Percentiles rank a stretch among this genome's conserved stretches.
Evolutionary conservation across 2,888 invertebrate species (phyloP).

Genomic region (Nymphalis polychloros): DNA sequence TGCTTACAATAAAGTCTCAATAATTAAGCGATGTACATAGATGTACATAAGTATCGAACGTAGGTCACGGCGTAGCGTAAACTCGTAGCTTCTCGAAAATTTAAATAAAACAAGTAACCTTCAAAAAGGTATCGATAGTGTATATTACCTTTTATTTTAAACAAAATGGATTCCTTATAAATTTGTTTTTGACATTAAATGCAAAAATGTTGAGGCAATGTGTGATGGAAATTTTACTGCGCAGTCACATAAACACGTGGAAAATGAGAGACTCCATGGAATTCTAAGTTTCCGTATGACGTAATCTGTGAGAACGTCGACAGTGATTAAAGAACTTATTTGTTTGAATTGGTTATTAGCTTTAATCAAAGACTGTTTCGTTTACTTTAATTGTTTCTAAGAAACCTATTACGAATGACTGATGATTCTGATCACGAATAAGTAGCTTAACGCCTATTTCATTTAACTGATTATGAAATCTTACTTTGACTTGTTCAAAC

Average conservation of each 20-base stretch:
- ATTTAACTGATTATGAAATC: conserved; percentile 1
- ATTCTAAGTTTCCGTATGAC: conserved; percentile 10
- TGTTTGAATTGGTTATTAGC: conserved; percentile 33
- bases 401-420: conserved; percentile 27
- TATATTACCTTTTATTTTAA: too few relatives aligned
- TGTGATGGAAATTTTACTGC: background rate
- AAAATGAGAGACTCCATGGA: conserved; percentile 4
- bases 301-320: conserved; percentile 21
- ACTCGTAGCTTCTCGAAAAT: too few relatives aligned
- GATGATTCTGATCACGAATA: conserved; percentile 8
- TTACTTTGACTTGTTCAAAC: background rate
- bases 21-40: too few relatives aligned
- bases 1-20: too few relatives aligned
- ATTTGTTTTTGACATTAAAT: background rate
- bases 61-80: too few relatives aligned
- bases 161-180: background rate
- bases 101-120: too few relatives aligned
- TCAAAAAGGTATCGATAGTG: too few relatives aligned
- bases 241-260: background rate
- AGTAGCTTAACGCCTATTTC: conserved; percentile 5
- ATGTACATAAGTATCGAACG: too few relatives aligned
- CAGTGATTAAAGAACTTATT: conserved; percentile 20
- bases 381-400: conserved; percentile 32
- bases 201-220: background rate
- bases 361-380: conserved; percentile 23